These are phyloP conservation scores for Mus caroli DNA, from an alignment of 2,797 vertebrate species.

Conservation along the genomic window DNA sequence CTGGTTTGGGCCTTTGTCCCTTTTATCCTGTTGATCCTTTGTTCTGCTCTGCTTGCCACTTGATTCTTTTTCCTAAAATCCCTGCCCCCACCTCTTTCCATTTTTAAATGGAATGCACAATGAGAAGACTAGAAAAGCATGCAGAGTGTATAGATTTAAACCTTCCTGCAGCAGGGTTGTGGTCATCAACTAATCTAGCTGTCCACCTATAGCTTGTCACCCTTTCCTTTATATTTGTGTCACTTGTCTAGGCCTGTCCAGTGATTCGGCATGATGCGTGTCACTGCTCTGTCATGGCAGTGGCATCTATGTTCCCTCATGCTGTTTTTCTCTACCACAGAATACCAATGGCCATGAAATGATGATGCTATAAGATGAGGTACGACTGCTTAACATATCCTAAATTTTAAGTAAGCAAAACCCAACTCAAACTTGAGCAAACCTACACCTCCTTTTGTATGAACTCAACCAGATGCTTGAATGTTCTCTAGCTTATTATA, in stretches of 20 bases:
- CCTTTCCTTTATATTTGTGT: neutral
- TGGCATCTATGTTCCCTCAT: neutral
- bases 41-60: constrained; percentile 52
- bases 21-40: constrained; percentile 28
- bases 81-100: neutral
- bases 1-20: neutral
- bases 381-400: neutral
- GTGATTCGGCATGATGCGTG: neutral
- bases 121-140: constrained; percentile 18
- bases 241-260: neutral
- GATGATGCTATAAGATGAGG: neutral
- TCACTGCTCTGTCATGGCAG: neutral
- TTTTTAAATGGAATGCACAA: constrained; percentile 20
- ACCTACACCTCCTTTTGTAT: neutral
- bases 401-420: constrained; percentile 4
- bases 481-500: neutral
- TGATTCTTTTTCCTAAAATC: constrained; percentile 42
- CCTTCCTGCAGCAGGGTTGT: neutral
- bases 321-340: neutral
- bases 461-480: neutral
- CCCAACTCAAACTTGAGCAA: neutral
- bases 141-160: neutral
- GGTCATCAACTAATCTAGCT: neutral
- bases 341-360: neutral
- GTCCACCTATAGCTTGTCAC: neutral